Evolutionary conservation across 2,113 vertebrate genomes (phyloP).

Genomic region (Halichoerus grypus): DNA sequence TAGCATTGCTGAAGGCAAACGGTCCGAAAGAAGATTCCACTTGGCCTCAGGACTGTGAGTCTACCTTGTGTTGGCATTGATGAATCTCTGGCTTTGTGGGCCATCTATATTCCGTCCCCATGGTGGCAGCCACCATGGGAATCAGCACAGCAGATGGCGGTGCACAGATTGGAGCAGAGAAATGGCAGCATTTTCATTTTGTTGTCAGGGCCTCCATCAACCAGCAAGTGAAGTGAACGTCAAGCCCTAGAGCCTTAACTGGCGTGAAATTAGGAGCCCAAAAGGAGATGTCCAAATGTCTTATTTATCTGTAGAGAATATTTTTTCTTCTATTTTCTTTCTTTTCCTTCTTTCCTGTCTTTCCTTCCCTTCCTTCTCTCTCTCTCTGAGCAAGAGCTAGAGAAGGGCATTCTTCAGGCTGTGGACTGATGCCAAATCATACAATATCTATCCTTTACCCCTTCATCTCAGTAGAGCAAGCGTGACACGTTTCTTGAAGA

Average conservation of each 20-base stretch:
- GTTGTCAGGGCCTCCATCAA: slow-evolving; percentile 12
- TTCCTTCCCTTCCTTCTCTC: neutral
- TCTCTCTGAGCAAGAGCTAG: neutral
- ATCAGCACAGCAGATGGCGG: slow-evolving; percentile 59
- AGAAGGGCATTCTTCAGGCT: neutral
- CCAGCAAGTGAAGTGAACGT: neutral
- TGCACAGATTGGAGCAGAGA: slow-evolving; percentile 31
- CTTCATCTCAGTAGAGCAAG: neutral
- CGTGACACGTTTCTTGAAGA: neutral
- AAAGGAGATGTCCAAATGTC: neutral
- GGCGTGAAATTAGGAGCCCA: neutral
- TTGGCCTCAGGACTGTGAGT: neutral
- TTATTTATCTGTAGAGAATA: neutral
- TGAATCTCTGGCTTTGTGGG: neutral
- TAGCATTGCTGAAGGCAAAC: neutral
- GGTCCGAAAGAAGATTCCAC: neutral
- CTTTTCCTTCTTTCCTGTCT: neutral
- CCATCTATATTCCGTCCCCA: neutral
- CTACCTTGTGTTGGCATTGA: neutral
- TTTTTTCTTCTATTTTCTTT: neutral
- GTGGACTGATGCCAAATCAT: neutral
- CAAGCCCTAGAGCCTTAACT: neutral
- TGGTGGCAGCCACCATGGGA: neutral
- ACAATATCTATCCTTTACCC: neutral
- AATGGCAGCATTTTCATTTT: neutral